A percentile compares a stretch with the other conserved stretches of the same genome.
These are phyloP conservation scores for Montipora sp. DNA, from an alignment of 64 coral and sea anemone genomes.

Conservation along the genomic window DNA sequence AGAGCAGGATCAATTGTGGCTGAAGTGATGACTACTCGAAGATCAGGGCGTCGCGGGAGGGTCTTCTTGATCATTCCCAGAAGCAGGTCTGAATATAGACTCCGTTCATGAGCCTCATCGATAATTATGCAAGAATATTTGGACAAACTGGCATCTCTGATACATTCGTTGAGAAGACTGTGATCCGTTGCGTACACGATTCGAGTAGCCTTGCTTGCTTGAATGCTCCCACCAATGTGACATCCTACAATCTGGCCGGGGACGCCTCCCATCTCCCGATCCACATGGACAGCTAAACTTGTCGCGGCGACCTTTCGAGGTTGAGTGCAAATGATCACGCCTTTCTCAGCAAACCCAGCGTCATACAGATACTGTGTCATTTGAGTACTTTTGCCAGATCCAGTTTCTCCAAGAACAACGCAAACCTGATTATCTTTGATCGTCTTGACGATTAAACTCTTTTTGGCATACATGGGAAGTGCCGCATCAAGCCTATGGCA, in stretches of 20 bases:
- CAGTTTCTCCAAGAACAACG: conserved; percentile 85
- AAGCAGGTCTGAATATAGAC: conserved; percentile 88
- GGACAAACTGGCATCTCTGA: conserved; percentile 65
- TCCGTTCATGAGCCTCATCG: conserved; percentile 94
- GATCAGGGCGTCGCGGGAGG: conserved; percentile 58
- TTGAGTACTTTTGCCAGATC: conserved; percentile 91
- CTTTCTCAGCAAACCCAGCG: conserved; percentile 63
- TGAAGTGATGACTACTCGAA: conserved; percentile 87
- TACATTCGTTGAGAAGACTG: conserved; percentile 77
- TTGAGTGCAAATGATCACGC: conserved; percentile 81
- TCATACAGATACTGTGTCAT: conserved; percentile 85
- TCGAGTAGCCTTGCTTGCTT: conserved; percentile 27
- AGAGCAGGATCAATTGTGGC: conserved; percentile 86
- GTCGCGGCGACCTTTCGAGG: conserved; percentile 90
- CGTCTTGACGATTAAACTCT: conserved; percentile 56
- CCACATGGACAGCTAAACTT: conserved; percentile 68
- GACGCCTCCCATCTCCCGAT: conserved; percentile 68
- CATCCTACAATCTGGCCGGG: conserved; percentile 68
- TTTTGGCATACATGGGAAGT: conserved; percentile 86
- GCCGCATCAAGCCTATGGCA: conserved; percentile 53
- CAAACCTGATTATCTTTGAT: conserved; percentile 77
- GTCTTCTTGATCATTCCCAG: conserved; percentile 91
- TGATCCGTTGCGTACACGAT: conserved; percentile 87
- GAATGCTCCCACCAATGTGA: conserved; percentile 60
- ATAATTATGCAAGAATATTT: conserved; percentile 88